phyloP scores from a whole-genome alignment of 2,113 vertebrate genomes.

The Physeter macrocephalus region DNA sequence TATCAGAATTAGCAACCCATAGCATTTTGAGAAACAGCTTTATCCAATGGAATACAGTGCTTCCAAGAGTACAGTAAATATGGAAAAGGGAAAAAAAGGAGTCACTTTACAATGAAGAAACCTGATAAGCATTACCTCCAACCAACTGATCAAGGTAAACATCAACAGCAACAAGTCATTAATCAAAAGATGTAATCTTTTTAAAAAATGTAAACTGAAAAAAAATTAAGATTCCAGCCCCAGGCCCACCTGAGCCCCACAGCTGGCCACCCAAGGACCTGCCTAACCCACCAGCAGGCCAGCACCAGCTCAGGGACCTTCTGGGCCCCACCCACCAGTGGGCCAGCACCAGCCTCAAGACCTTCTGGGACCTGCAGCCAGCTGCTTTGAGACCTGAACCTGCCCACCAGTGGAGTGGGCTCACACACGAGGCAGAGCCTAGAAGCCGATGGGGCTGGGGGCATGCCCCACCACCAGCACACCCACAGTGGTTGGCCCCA shows the following conservation, averaged over 20 bases:
- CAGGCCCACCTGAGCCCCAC: neutral
- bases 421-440: neutral
- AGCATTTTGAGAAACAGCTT: neutral
- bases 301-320: neutral
- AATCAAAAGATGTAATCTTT: neutral
- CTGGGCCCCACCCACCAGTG: neutral
- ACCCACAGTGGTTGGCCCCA: neutral
- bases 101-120: neutral
- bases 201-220: neutral
- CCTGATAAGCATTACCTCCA: neutral
- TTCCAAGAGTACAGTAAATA: neutral
- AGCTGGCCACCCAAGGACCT: neutral
- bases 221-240: neutral
- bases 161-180: neutral
- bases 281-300: neutral
- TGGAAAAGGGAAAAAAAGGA: neutral
- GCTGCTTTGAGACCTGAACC: neutral
- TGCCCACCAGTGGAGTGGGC: neutral
- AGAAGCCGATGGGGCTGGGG: neutral
- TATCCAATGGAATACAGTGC: neutral
- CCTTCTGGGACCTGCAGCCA: neutral
- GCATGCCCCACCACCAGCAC: neutral
- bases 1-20: neutral
- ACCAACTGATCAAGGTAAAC: neutral
- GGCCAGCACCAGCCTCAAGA: neutral